Evolutionary conservation across 2,888 invertebrate genomes (phyloP), one percentile per base, ranked within the genome.

Genomic region (Cosmopolites sordidus): DNA sequence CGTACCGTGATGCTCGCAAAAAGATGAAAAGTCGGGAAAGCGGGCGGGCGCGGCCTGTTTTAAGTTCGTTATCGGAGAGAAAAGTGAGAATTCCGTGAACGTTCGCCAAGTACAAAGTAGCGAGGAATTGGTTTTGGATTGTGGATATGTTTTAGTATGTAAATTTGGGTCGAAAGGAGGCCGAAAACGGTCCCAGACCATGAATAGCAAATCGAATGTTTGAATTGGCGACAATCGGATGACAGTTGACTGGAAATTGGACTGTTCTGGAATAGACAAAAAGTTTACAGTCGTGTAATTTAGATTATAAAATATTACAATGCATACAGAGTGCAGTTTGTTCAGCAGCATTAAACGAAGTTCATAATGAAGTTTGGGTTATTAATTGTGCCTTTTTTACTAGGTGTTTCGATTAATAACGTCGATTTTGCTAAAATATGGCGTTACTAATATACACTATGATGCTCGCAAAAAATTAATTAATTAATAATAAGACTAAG

Each of bases 131-230:
- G 64, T 64, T 67, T 52, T 65, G 64, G 68, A 69, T 64, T 68
- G 52, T 65, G 63, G 68, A 69, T 68, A 67, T 68, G 67, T 70
- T 73, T 73, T 71, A 70, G 70, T 72, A 73, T 73, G 73, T 70
- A 73, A 73, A 73, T 73, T 68, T 66, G 60, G 63, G 65, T 66
- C 69, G 70, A 69, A 71, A 72, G 70, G 70, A 69, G 70, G 64
- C 66, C 40, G 38, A 63, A 65, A 67, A 68, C 68, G 66, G 72
- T 74, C 74, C 74, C 74, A 73, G 62, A 68, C 74, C 74, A 74
- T 74, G 74, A 74, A 74, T 74, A 73, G 64, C 71, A 74, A 72
- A 68, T 69, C 67, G 65, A 64, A 64, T 64, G 64, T 65, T 64
- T 67, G 65, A 66, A 66, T 66, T 59, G 58, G 55, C 56, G 54